A percentile compares a stretch with the other conserved stretches of the same genome.
These are phyloP conservation scores for Agelaius tricolor DNA, from an alignment of 2,113 vertebrate genomes.

Conservation along the genomic window DNA sequence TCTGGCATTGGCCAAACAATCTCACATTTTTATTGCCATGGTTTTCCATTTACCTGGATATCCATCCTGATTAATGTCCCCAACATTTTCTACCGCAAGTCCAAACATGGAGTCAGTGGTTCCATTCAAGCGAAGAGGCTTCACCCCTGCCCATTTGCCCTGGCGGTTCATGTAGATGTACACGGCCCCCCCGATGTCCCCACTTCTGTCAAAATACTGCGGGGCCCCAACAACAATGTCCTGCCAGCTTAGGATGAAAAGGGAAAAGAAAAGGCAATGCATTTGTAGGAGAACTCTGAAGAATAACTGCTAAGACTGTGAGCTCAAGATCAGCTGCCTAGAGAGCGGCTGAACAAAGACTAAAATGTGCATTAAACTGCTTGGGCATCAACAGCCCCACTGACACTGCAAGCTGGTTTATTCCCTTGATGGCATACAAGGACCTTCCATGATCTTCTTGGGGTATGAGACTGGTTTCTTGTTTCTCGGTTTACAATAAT, in stretches of 20 bases:
- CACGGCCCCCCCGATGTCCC: conserved; percentile 90
- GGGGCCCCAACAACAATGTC: conserved; percentile 97
- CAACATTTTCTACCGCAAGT: conserved; percentile 90
- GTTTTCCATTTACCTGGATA: conserved; percentile 80
- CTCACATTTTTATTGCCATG: neutral
- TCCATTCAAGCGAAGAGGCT: conserved; percentile 85
- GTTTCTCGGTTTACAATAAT: neutral
- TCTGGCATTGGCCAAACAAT: neutral
- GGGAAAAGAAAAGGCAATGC: neutral
- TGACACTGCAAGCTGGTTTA: neutral
- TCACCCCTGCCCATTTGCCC: conserved; percentile 84
- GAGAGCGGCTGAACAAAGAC: neutral
- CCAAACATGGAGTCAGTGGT: conserved; percentile 96
- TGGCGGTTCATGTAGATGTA: conserved; percentile 92
- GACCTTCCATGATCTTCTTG: neutral
- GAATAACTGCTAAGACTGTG: neutral
- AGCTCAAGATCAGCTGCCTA: neutral
- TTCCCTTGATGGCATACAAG: neutral
- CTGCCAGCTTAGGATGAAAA: conserved; percentile 83
- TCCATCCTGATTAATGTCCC: conserved; percentile 92
- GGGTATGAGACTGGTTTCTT: neutral
- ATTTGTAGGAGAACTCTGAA: neutral
- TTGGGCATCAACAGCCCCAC: neutral
- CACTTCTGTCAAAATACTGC: conserved; percentile 91
- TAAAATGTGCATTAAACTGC: neutral